Conservation (phyloP, 2,797 vertebrate species). For the Artibeus lituratus region DNA sequence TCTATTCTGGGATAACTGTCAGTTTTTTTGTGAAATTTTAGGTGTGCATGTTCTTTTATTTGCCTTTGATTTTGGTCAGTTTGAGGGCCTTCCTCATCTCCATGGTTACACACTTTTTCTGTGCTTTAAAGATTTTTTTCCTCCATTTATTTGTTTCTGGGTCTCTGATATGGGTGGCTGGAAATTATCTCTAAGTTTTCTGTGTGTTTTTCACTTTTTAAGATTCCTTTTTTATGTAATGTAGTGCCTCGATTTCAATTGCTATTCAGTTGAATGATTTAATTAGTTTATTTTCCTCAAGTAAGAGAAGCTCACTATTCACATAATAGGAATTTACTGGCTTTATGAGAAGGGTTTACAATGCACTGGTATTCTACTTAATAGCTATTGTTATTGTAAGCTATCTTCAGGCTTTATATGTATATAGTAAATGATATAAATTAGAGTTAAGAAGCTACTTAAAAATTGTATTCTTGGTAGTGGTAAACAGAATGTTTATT, state of each 20-base stretch:
- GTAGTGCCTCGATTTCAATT: background rate
- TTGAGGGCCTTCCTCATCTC: background rate
- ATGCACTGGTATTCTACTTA: background rate
- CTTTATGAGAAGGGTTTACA: conserved; percentile 5
- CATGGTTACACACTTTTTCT: background rate
- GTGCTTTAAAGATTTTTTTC: background rate
- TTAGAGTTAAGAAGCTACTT: background rate
- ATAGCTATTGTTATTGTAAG: background rate
- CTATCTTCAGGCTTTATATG: background rate
- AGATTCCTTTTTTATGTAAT: background rate
- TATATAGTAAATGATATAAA: conserved; percentile 27
- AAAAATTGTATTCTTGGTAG: background rate
- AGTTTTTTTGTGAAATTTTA: background rate
- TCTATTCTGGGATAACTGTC: background rate
- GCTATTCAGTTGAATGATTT: conserved; percentile 35
- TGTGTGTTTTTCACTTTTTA: conserved; percentile 2
- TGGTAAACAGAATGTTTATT: background rate
- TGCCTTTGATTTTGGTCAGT: conserved; percentile 1
- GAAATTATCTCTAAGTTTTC: background rate
- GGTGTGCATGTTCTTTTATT: background rate
- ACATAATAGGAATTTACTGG: background rate
- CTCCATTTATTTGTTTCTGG: background rate
- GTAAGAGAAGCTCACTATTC: background rate
- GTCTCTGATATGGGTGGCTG: background rate
- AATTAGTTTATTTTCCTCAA: conserved; percentile 49